These are phyloP conservation scores for Hippocampus kuda DNA, from an alignment of 2,797 vertebrate species.

Conservation along the genomic window DNA sequence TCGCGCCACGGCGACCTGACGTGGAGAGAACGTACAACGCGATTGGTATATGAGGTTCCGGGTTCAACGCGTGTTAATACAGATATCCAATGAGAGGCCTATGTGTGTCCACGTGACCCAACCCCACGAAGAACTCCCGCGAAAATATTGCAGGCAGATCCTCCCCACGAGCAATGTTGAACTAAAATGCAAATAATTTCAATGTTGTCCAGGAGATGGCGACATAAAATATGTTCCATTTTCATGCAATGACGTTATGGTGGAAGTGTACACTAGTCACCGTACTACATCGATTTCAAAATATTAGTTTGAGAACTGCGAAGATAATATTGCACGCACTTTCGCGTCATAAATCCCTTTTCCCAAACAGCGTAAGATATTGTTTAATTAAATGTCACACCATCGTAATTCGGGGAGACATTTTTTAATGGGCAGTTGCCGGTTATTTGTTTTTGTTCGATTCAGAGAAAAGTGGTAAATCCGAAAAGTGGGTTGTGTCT, in stretches of 20 bases:
- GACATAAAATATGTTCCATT: neutral
- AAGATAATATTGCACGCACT: too few relatives aligned
- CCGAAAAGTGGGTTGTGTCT: too few relatives aligned
- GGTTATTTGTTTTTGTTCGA: too few relatives aligned
- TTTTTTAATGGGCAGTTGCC: too few relatives aligned
- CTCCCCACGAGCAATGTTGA: neutral
- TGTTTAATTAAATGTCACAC: too few relatives aligned
- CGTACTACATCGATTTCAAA: too few relatives aligned
- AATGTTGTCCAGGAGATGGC: slow-evolving; percentile 12
- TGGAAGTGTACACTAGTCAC: neutral
- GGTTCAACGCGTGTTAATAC: neutral
- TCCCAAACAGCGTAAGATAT: too few relatives aligned
- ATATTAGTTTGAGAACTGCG: too few relatives aligned
- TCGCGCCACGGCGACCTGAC: slow-evolving; percentile 59
- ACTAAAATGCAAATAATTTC: neutral
- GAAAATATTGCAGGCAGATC: slow-evolving; percentile 50
- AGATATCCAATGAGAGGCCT: slow-evolving; percentile 44
- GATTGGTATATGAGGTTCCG: slow-evolving; percentile 50
- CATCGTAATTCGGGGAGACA: too few relatives aligned
- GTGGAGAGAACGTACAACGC: neutral
- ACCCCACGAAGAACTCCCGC: slow-evolving; percentile 49
- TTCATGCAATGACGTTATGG: too few relatives aligned
- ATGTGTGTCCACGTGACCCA: neutral
- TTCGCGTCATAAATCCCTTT: too few relatives aligned
- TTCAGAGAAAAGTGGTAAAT: too few relatives aligned